Base-by-base conservation (phyloP, 2,888 invertebrate species). In the Allolobophora icterica region DNA sequence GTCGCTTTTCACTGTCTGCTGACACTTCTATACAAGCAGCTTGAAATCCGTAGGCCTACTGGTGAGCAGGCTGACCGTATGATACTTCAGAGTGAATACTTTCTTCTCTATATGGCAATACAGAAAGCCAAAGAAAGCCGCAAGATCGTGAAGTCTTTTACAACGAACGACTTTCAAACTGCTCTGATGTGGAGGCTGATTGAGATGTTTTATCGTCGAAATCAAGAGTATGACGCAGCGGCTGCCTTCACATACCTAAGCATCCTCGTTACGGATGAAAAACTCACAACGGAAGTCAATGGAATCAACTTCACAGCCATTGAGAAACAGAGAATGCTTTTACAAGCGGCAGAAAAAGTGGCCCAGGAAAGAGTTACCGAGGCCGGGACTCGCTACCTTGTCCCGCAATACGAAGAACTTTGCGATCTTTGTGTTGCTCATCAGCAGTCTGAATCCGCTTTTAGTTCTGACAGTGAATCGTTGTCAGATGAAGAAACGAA, bases 241-340 rank as follows among this genome's bases (percentile, higher is more conserved):
- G 87, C 87, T 24, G 87, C 35, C 35, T 87, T 87, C 87, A 87
- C 87, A 1, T 87, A 87, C n/a, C 87, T 87, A 17, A 87, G 35
- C 38, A 38, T 87, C 35, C 24, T 87, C 34, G 19, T n/a, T 35
- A 33, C 17, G 34, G 34, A 35, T n/a, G n/a, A 71, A 0, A 71
- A 71, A 71, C n/a, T 71, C 30, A 30, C 71, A 11, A 35, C 19
- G 0, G 87, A 34, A 35, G 87, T 35, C 17, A 87, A 38, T 1
- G 87, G 24, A 6, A 35, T 87, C 21, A 19, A 24, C 17, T 17
- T 34, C 33, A 38, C 87, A 19, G 1, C 15, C 24, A 24, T 4
- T 35, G 87, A 87, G 17, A 34, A 38, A 87, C 34, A 87, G 34
- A 87, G 87, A 87, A 34, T 87, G 17, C 38, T 87, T 8, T 24